These are phyloP conservation scores for Erinaceus europaeus DNA, from an alignment of 2,113 vertebrate species.

Conservation along the genomic window DNA sequence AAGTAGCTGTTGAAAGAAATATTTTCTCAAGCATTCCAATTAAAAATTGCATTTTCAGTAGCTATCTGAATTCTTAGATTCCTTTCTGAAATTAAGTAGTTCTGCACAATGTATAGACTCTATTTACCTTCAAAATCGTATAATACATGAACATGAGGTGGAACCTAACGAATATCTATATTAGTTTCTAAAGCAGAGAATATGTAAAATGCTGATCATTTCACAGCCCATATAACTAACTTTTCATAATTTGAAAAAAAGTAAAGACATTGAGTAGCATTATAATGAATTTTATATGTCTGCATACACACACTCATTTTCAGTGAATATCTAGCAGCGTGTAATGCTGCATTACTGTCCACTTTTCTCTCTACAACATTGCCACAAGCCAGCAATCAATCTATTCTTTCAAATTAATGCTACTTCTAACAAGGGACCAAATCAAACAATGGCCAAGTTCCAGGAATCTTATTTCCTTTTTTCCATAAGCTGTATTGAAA, in stretches of 20 bases:
- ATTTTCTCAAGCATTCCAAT: neutral
- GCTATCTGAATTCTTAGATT: neutral
- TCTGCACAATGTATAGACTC: neutral
- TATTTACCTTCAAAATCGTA: neutral
- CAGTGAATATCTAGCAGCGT: constrained; percentile 64
- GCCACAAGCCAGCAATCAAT: constrained; percentile 80
- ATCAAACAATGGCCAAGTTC: constrained; percentile 76
- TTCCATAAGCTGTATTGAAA: constrained; percentile 35
- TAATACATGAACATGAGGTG: neutral
- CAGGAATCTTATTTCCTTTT: constrained; percentile 79
- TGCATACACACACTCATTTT: neutral
- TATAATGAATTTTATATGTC: neutral
- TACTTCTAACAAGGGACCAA: constrained; percentile 73
- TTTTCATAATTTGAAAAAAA: constrained; percentile 12
- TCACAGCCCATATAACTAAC: neutral
- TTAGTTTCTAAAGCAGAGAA: neutral
- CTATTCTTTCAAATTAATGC: constrained; percentile 78
- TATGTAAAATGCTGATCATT: neutral
- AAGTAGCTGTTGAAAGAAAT: neutral
- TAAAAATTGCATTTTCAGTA: neutral
- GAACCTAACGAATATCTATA: neutral
- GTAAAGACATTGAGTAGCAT: neutral
- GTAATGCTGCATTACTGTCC: constrained; percentile 60
- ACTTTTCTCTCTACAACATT: constrained; percentile 66
- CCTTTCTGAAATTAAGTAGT: neutral